Base-by-base conservation (phyloP, 2,888 invertebrate species). In the Erynnis tages region DNA sequence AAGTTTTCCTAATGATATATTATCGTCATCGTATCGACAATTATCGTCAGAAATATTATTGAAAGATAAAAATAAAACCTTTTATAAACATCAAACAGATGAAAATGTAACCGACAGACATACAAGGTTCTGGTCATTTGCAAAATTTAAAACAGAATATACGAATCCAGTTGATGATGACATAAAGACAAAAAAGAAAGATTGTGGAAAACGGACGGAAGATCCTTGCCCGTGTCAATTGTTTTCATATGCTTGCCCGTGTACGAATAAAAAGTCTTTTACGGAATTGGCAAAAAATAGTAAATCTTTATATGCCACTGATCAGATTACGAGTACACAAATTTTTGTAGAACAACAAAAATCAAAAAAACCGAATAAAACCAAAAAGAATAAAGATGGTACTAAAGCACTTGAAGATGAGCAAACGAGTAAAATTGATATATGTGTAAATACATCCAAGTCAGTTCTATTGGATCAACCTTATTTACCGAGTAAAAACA, bases 211-310 rank as follows among this genome's bases (percentile, higher is more conserved):
- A 47, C 71, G 68, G 7, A 71, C 58, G 2, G 78, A 80, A 59
- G 70, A 82, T 53, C 82, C 82, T 2, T 85, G 83, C 55, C 82
- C 83, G 0, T 82, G 84, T 60, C 81, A 84, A 64, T 61, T 85
- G 53, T 84, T 84, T 67, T 81, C 82, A 3, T 82, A 82, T 53
- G 72, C 76, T 8, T 83, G 82, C 56, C 78, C 82, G 29, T 86
- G 84, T 57, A 70, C 70, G 1, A 71, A 62, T 46, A 54, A 61
- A 53, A 63, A 62, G 13, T 62, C 63, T 6, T 46, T 59, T 7
- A 62, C 64, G 23, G 54, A 62, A 48, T 29, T 62, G 16, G 60
- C 61, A 6, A 62, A 58, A 46, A 61, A 57, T 52, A 58, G 56
- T 43, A 63, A 62, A 50, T 54, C 54, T 6, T 34, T 57, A 41